A percentile compares a stretch with the other conserved stretches of the same genome.
These are phyloP conservation scores for Chrysina gloriosa DNA, from an alignment of 2,888 invertebrate species.

Conservation along the genomic window DNA sequence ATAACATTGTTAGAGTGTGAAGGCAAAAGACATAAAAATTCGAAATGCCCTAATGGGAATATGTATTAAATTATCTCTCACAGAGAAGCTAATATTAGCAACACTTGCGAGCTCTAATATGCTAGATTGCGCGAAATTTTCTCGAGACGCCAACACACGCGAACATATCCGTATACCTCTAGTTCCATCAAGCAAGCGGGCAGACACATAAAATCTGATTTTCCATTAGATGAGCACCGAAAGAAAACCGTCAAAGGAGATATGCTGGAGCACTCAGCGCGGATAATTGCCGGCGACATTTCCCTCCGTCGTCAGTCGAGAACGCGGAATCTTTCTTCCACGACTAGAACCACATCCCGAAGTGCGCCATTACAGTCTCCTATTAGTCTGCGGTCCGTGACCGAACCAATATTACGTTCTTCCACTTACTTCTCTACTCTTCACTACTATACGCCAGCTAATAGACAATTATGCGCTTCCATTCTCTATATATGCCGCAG, in stretches of 20 bases:
- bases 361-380: constrained; percentile 57
- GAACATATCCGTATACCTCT: too few relatives aligned
- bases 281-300: constrained; percentile 35
- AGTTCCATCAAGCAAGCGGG: constrained; percentile 2
- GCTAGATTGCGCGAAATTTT: constrained; percentile 12
- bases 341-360: constrained; percentile 52
- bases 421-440: constrained; percentile 42
- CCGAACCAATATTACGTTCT: constrained; percentile 54
- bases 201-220: constrained; percentile 23
- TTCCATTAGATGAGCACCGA: constrained; percentile 13
- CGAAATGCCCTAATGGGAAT: too few relatives aligned
- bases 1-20: too few relatives aligned
- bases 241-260: constrained; percentile 28
- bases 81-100: not conserved
- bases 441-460: constrained; percentile 42
- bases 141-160: not conserved
- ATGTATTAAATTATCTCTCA: not conserved
- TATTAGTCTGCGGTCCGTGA: constrained; percentile 58
- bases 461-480: constrained; percentile 54
- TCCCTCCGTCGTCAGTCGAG: constrained; percentile 18
- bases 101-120: not conserved
- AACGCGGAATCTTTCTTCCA: constrained; percentile 56
- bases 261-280: constrained; percentile 25
- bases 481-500: constrained; percentile 38
- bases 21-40: too few relatives aligned